Conservation (phyloP, 92 coral and sea anemone species). For the Palythoa grandiflora region DNA sequence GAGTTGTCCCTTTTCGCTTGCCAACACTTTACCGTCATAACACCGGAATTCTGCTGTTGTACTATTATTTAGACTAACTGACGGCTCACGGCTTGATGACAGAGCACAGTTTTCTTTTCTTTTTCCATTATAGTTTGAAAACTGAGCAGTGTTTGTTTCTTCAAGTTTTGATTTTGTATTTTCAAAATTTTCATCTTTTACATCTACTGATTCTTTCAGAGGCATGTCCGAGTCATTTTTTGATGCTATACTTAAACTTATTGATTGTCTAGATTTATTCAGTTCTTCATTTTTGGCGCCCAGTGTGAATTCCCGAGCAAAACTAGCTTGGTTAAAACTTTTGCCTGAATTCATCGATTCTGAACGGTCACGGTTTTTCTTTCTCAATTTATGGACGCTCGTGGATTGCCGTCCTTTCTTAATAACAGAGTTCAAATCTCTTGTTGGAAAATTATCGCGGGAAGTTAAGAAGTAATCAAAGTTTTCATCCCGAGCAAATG, state of each 20-base stretch:
- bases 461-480: background rate
- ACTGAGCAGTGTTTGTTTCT: background rate
- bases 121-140: background rate
- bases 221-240: background rate
- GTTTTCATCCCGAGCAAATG: background rate
- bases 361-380: background rate
- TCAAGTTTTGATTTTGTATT: background rate
- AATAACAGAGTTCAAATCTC: background rate
- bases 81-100: background rate
- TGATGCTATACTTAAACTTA: background rate
- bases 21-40: background rate
- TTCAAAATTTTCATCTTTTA: background rate
- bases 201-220: background rate
- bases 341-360: background rate
- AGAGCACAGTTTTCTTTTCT: background rate
- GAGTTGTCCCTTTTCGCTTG: background rate
- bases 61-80: background rate
- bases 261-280: background rate
- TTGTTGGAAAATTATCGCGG: constrained; percentile 9
- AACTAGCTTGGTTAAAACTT: background rate
- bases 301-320: background rate
- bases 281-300: background rate
- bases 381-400: background rate
- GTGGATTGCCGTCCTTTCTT: background rate
- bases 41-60: background rate